These are phyloP conservation scores for Cichlasoma orientale DNA, from an alignment of 2,797 vertebrate genomes.

Conservation along the genomic window DNA sequence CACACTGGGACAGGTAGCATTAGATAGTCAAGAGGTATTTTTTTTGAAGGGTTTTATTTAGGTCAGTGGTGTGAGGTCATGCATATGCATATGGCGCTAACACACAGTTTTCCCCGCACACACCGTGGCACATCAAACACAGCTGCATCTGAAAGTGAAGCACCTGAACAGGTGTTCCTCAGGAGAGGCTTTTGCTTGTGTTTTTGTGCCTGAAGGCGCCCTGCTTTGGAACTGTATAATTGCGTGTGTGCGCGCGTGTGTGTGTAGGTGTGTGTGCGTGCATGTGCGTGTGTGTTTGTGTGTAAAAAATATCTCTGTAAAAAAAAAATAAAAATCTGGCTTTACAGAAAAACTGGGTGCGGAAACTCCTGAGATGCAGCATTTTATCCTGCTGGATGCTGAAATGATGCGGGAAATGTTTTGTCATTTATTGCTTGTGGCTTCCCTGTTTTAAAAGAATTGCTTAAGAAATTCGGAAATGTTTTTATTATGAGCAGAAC, in stretches of 20 bases:
- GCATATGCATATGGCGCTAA: constrained; percentile 16
- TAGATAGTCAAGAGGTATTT: not conserved
- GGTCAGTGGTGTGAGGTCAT: constrained; percentile 50
- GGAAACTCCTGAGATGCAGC: constrained; percentile 19
- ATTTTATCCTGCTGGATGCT: constrained; percentile 13
- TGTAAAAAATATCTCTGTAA: not conserved
- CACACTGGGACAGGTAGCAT: not conserved
- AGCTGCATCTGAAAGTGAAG: constrained; percentile 45
- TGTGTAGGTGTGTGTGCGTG: too few species aligned
- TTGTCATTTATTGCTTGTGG: constrained; percentile 36
- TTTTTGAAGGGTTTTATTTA: constrained; percentile 48
- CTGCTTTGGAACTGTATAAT: constrained; percentile 20
- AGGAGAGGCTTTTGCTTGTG: constrained; percentile 45
- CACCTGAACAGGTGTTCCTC: constrained; percentile 66
- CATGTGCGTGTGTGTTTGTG: not conserved
- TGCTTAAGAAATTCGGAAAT: constrained; percentile 36
- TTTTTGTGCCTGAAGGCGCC: constrained; percentile 53
- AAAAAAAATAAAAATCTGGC: too few species aligned
- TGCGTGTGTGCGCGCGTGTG: not conserved
- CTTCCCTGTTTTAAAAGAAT: constrained; percentile 9
- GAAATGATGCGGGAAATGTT: constrained; percentile 33
- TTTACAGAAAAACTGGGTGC: constrained; percentile 1
- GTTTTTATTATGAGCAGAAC: not conserved
- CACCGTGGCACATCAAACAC: constrained; percentile 48
- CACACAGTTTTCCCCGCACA: not conserved